Base-by-base conservation (phyloP, 1,140 invertebrate species). In the Chymomyza costata region DNA sequence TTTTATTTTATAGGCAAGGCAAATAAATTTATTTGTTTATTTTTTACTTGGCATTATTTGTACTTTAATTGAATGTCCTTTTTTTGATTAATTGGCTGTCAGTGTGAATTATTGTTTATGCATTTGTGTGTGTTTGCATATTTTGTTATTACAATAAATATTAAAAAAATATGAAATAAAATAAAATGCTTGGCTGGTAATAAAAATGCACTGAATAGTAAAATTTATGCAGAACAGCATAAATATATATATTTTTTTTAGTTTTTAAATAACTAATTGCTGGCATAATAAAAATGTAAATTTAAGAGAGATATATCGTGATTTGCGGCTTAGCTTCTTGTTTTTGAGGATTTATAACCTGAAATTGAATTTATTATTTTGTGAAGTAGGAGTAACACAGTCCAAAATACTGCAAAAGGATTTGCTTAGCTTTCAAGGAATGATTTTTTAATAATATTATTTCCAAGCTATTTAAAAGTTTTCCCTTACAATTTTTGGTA, bases 71-170 rank as follows among this genome's bases (percentile, higher is more conserved):
- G 78, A 82, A 82, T 68, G 70, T 82, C 70, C 70, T 71, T 68
- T 80, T n/a, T 64, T 67, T 82, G 78, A 82, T 82, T 82, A 82
- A 82, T 82, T 82, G 70, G 78, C 66, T 71, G 67, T 64, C 78
- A 63, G 57, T 46, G 35, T 82, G 70, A 82, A 74, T 76, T 82
- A 82, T 82, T 62, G 60, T 60, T 50, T 60, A 49, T 57, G 47
- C 52, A 45, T 55, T 50, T 81, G 66, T 34, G 5, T 34, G 5
- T 34, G n/a, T n/a, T n/a, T n/a, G n/a, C n/a, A n/a, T 28, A 28
- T 28, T 28, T 28, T 28, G 5, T 28, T 28, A 6, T 28, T 28
- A 6, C 10, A 78, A 78, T 66, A 80, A 73, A 67, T 73, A 80
- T 73, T 73, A 80, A n/a, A n/a, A n/a, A n/a, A 76, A 76, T 76